A percentile compares a stretch with the other conserved stretches of the same genome.
phyloP scores from a whole-genome alignment of 2,888 invertebrate species.

The Ferrisia virgata region DNA sequence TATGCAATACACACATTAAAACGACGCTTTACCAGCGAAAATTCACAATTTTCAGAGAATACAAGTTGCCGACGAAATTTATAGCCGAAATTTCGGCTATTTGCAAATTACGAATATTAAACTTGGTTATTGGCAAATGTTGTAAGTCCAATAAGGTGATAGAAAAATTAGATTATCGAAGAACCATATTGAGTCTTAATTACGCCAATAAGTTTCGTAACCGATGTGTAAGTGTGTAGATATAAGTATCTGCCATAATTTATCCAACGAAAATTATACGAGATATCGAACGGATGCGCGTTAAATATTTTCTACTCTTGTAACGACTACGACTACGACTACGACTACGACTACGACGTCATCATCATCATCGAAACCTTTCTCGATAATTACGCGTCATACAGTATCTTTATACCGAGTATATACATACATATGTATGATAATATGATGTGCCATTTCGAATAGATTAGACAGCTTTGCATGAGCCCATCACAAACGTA shows the following conservation, averaged over 20 bases:
- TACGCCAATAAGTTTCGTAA: background rate
- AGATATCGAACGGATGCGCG: background rate
- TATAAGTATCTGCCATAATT: background rate
- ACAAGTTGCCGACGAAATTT: background rate
- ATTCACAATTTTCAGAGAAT: slow-evolving; percentile 20
- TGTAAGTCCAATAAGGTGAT: background rate
- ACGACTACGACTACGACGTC: no score
- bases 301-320: no score
- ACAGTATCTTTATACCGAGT: no score
- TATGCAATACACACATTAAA: slow-evolving; percentile 32
- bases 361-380: background rate
- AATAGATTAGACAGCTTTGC: no score
- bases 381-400: background rate
- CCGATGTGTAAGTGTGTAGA: no score
- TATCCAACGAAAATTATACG: background rate
- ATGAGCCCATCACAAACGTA: no score
- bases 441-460: no score
- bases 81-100: background rate
- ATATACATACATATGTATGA: no score
- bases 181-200: background rate
- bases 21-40: background rate
- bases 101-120: slow-evolving; percentile 1
- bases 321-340: no score
- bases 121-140: background rate
- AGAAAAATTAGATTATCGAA: background rate